Conservation (phyloP, 1,140 invertebrate genomes). For the Drosophila ohnishii region DNA sequence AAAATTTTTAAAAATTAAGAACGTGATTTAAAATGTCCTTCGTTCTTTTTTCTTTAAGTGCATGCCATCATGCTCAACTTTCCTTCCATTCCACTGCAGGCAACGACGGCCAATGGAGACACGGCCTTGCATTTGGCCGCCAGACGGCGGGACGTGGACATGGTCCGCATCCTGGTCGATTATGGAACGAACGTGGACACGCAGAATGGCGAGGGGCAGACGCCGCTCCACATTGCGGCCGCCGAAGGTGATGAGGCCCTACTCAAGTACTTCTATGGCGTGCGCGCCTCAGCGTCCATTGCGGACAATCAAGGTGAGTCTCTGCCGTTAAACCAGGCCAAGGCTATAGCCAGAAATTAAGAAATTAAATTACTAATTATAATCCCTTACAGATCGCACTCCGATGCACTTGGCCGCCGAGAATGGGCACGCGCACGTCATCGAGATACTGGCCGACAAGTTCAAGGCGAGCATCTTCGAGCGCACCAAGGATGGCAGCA, state of each 20-base stretch:
- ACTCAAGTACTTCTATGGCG: constrained; percentile 97
- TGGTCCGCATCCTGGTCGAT: constrained; percentile 95
- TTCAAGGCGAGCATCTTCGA: constrained; percentile 98
- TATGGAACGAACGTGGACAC: constrained; percentile 95
- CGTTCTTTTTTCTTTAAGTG: constrained; percentile 28
- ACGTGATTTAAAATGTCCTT: constrained; percentile 7
- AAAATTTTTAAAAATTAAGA: background rate
- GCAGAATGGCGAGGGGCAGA: constrained; percentile 96
- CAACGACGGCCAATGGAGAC: constrained; percentile 90
- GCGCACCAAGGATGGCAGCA: constrained; percentile 98
- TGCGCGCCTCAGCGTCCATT: constrained; percentile 96
- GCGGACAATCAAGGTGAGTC: constrained; percentile 92
- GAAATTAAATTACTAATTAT: background rate
- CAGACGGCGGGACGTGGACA: constrained; percentile 93
- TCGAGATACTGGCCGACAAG: constrained; percentile 98
- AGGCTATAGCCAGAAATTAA: constrained; percentile 3
- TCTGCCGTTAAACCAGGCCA: background rate
- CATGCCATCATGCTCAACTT: constrained; percentile 25
- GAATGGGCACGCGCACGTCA: constrained; percentile 96
- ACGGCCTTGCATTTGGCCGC: constrained; percentile 96
- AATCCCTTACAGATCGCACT: constrained; percentile 89
- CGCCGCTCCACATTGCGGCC: constrained; percentile 96
- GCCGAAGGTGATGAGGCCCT: constrained; percentile 96
- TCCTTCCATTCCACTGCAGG: constrained; percentile 74
- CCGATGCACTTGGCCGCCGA: constrained; percentile 99